Percentiles rank a stretch among this genome's conserved stretches.
Evolutionary conservation across 2,888 invertebrate genomes (phyloP).

Genomic region (Aspidapion aeneum): DNA sequence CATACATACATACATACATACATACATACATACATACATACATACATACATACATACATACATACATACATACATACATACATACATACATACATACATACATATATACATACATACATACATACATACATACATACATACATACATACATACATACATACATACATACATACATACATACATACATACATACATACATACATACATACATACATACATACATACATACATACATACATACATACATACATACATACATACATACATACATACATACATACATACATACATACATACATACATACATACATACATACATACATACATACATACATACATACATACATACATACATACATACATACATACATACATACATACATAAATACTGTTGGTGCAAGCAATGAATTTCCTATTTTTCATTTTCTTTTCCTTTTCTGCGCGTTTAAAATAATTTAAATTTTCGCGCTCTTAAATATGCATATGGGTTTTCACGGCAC

Average conservation of each 20-base stretch:
- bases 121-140: background rate
- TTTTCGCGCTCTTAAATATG: too few species aligned
- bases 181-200: background rate
- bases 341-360: background rate
- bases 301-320: background rate
- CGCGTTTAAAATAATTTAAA: too few species aligned
- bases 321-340: background rate
- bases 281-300: background rate
- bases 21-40: conserved; percentile 6
- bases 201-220: background rate
- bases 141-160: background rate
- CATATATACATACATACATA: conserved; percentile 1
- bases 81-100: conserved; percentile 4
- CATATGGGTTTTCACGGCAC: too few species aligned
- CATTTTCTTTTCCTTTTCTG: too few species aligned
- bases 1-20: conserved; percentile 8
- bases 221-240: background rate
- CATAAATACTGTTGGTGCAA: background rate
- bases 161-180: background rate
- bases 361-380: background rate
- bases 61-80: conserved; percentile 1
- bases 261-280: background rate
- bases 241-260: background rate
- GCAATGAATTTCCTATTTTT: too few species aligned
- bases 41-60: conserved; percentile 4